Evolutionary conservation across 2,113 vertebrate species (phyloP).

Genomic region (Cyanoramphus novaezelandiae): DNA sequence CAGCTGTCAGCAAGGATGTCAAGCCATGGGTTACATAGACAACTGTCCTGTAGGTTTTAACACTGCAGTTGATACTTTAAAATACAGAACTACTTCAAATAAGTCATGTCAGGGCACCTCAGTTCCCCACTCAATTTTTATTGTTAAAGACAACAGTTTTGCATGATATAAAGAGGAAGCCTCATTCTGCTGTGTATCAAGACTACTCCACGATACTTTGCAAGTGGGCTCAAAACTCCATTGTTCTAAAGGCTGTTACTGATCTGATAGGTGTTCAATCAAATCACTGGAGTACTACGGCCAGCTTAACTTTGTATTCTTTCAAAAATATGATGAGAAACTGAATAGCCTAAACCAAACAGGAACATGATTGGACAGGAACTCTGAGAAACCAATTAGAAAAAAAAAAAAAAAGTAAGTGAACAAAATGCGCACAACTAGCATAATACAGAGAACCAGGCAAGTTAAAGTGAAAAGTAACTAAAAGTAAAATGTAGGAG

Average conservation of each 20-base stretch:
- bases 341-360: neutral
- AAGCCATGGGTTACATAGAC: neutral
- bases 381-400: neutral
- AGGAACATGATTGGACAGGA: neutral
- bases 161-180: rapidly evolving
- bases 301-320: neutral
- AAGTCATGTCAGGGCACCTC: neutral
- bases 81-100: neutral
- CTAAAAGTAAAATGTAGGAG: neutral
- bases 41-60: neutral
- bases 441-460: neutral
- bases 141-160: neutral
- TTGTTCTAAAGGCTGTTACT: neutral
- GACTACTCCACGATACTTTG: neutral
- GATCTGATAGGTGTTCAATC: neutral
- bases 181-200: neutral
- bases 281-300: neutral
- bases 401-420: neutral
- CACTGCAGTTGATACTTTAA: neutral
- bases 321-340: neutral
- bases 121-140: neutral
- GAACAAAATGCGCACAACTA: neutral
- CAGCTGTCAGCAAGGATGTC: neutral
- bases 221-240: neutral
- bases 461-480: neutral